A percentile compares a stretch with the other conserved stretches of the same genome.
These are phyloP conservation scores for Leontocebus nigricollis DNA, from an alignment of 2,797 vertebrate species.

Conservation along the genomic window DNA sequence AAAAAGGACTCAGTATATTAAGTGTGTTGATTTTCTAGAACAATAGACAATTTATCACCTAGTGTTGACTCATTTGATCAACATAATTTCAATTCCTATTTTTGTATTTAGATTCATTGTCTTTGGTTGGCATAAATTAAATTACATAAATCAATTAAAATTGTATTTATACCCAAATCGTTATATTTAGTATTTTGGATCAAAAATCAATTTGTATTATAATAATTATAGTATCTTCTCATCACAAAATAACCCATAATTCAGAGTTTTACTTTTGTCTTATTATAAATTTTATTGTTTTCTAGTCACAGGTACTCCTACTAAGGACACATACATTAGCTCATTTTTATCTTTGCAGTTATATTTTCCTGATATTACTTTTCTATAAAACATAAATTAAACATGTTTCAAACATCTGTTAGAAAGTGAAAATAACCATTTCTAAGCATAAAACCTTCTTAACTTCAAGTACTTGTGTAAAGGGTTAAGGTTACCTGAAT, in stretches of 20 bases:
- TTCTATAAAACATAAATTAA: not conserved
- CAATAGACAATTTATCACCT: not conserved
- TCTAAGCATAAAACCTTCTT: conserved; percentile 59
- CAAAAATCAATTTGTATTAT: not conserved
- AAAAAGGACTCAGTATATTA: not conserved
- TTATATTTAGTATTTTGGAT: not conserved
- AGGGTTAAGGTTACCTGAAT: conserved; percentile 76
- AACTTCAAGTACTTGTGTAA: conserved; percentile 47
- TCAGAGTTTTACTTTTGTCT: not conserved
- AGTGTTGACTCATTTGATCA: not conserved
- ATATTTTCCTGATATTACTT: not conserved
- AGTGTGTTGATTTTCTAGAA: not conserved
- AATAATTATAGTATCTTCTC: not conserved
- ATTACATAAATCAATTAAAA: not conserved
- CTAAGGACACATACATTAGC: not conserved
- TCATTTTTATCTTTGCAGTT: not conserved
- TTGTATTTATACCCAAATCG: not conserved
- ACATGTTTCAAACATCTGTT: conserved; percentile 1
- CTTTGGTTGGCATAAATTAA: not conserved
- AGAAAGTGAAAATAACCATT: conserved; percentile 3
- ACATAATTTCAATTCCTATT: not conserved
- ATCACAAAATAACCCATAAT: not conserved
- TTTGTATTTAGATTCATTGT: not conserved
- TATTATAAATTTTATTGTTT: not conserved
- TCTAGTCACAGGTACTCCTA: not conserved